These are phyloP conservation scores for Nilaparvata lugens DNA, from an alignment of 1,140 invertebrate genomes.

Conservation along the genomic window DNA sequence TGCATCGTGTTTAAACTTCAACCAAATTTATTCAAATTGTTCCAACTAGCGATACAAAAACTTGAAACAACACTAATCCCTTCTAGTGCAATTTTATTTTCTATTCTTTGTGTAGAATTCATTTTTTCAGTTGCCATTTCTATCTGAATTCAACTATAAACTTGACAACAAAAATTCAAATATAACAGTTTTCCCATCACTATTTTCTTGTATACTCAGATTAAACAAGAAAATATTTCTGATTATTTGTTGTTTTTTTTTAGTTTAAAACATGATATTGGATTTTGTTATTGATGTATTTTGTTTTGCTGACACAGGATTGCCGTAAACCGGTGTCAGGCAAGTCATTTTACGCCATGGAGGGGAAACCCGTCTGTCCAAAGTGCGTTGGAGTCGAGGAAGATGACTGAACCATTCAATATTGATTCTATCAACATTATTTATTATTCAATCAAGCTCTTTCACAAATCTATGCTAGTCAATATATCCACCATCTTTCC, in stretches of 20 bases:
- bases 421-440: constrained; percentile 21
- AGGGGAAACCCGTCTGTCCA: constrained; percentile 83
- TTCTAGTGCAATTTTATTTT: too few species aligned
- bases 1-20: too few species aligned
- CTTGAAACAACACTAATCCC: too few species aligned
- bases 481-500: too few species aligned
- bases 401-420: constrained; percentile 52
- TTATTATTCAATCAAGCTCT: neutral
- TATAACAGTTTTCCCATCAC: constrained; percentile 5
- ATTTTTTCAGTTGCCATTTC: too few species aligned
- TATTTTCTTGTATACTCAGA: constrained; percentile 17
- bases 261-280: neutral
- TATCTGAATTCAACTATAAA: too few species aligned
- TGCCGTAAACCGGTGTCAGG: constrained; percentile 85
- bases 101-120: too few species aligned
- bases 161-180: too few species aligned
- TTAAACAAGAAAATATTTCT: too few species aligned
- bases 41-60: too few species aligned
- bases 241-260: constrained; percentile 13
- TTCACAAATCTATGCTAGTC: too few species aligned
- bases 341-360: constrained; percentile 92
- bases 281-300: constrained; percentile 6
- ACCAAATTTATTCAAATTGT: too few species aligned
- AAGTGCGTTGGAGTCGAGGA: constrained; percentile 83
- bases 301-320: constrained; percentile 51